Evolutionary conservation across 2,113 vertebrate species (phyloP).

Genomic region (Hypocryptadius cinnamomeus): DNA sequence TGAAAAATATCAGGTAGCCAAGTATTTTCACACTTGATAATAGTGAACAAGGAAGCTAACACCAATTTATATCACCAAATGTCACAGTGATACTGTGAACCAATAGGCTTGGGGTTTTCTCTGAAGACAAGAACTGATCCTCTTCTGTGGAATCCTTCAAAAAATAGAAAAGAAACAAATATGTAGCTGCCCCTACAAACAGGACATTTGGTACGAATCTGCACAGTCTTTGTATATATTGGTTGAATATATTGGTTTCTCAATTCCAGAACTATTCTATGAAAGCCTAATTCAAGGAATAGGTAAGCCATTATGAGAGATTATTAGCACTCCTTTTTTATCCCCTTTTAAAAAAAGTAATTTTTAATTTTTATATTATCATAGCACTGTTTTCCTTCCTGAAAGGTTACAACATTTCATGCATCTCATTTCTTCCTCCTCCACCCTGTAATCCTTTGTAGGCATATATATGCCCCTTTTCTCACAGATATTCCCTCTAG

Average conservation of each 20-base stretch:
- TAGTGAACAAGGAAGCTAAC: not conserved
- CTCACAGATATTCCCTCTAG: not conserved
- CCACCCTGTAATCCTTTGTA: not conserved
- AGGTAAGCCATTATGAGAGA: not conserved
- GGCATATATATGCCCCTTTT: not conserved
- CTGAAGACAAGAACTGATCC: not conserved
- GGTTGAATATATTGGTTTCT: not conserved
- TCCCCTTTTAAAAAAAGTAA: fast-evolving
- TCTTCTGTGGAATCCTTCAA: not conserved
- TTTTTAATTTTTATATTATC: not conserved
- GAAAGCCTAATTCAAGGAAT: not conserved
- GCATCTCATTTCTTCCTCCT: not conserved
- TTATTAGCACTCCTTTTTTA: not conserved
- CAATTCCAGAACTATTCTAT: not conserved
- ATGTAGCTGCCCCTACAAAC: not conserved
- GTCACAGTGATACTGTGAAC: not conserved
- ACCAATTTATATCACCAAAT: not conserved
- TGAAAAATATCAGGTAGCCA: not conserved
- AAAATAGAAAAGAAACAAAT: not conserved
- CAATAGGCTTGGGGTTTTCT: not conserved
- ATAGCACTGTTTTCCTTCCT: not conserved
- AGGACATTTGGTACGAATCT: not conserved
- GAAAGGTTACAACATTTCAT: not conserved
- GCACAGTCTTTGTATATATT: not conserved
- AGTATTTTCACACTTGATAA: not conserved